These are phyloP conservation scores for Diaprepes abbreviatus DNA, from an alignment of 2,888 invertebrate genomes.

Conservation along the genomic window DNA sequence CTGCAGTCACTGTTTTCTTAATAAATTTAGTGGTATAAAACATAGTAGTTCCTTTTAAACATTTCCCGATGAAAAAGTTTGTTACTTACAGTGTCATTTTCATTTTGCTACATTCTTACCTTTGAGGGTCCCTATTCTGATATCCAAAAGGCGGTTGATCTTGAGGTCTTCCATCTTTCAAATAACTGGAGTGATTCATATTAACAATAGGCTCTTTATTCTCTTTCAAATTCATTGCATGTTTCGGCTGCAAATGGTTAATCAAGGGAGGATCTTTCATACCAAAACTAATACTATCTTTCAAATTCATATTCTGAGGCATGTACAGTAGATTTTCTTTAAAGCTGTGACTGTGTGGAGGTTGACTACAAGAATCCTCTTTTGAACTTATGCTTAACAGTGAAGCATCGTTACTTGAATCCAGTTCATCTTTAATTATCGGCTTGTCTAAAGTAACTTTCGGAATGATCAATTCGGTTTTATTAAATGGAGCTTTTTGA, in stretches of 20 bases:
- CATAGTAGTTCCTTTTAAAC: too few species aligned
- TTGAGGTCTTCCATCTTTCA: slow-evolving; percentile 58
- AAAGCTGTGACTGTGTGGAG: slow-evolving; percentile 44
- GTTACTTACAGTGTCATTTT: too few species aligned
- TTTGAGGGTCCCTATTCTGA: slow-evolving; percentile 52
- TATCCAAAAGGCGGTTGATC: slow-evolving; percentile 54
- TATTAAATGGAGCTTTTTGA: slow-evolving; percentile 65
- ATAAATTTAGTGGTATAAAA: too few species aligned
- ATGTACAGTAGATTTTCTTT: slow-evolving; percentile 58
- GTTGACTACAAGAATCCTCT: slow-evolving; percentile 47
- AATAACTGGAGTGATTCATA: slow-evolving; percentile 60
- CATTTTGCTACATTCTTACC: too few species aligned
- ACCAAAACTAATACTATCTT: slow-evolving; percentile 59
- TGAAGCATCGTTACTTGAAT: slow-evolving; percentile 61
- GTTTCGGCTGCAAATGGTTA: slow-evolving; percentile 57
- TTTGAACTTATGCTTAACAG: slow-evolving; percentile 56
- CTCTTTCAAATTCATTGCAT: slow-evolving; percentile 59
- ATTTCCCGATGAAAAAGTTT: too few species aligned
- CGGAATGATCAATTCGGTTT: slow-evolving; percentile 76
- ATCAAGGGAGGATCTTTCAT: slow-evolving; percentile 60
- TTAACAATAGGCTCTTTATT: slow-evolving; percentile 61
- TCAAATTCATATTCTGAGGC: slow-evolving; percentile 59
- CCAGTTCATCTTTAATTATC: slow-evolving; percentile 63
- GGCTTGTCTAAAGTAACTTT: slow-evolving; percentile 72
- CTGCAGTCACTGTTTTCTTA: too few species aligned